These are phyloP conservation scores for Aleiodes alternator DNA, from an alignment of 2,888 invertebrate genomes.

Conservation along the genomic window DNA sequence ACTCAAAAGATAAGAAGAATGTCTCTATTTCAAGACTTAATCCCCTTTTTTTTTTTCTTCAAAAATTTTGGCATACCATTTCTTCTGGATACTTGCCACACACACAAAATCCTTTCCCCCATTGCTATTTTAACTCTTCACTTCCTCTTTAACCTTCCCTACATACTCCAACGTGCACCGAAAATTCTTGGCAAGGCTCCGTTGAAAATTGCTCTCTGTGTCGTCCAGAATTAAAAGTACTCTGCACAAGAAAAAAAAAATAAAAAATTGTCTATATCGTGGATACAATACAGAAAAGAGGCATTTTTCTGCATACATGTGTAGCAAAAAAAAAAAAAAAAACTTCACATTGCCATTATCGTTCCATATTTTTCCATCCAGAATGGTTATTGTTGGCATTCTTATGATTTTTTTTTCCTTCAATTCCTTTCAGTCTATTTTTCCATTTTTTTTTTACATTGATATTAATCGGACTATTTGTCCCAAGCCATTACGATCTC, in stretches of 20 bases:
- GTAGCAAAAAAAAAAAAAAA: too few relatives aligned
- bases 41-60: slow-evolving; percentile 25
- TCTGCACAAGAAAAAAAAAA: background rate
- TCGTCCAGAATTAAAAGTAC: slow-evolving; percentile 41
- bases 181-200: slow-evolving; percentile 56
- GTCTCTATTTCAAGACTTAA: slow-evolving; percentile 27
- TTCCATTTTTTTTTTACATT: slow-evolving; percentile 1
- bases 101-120: slow-evolving; percentile 28
- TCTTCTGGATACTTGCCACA: slow-evolving; percentile 56
- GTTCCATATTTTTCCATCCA: background rate
- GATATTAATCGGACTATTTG: slow-evolving; percentile 41
- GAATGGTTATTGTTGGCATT: slow-evolving; percentile 33
- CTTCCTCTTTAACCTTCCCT: slow-evolving; percentile 43
- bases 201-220: slow-evolving; percentile 25
- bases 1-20: slow-evolving; percentile 13
- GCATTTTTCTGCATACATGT: slow-evolving; percentile 3
- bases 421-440: too few relatives aligned
- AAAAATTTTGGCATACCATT: slow-evolving; percentile 51
- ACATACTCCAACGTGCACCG: slow-evolving; percentile 32
- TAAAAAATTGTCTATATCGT: background rate
- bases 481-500: slow-evolving; percentile 33
- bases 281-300: background rate
- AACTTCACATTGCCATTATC: slow-evolving; percentile 2
- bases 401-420: slow-evolving; percentile 2
- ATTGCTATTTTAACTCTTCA: slow-evolving; percentile 47